These are phyloP conservation scores for Pelodytes ibericus DNA, from an alignment of 2,797 vertebrate genomes.

Conservation along the genomic window DNA sequence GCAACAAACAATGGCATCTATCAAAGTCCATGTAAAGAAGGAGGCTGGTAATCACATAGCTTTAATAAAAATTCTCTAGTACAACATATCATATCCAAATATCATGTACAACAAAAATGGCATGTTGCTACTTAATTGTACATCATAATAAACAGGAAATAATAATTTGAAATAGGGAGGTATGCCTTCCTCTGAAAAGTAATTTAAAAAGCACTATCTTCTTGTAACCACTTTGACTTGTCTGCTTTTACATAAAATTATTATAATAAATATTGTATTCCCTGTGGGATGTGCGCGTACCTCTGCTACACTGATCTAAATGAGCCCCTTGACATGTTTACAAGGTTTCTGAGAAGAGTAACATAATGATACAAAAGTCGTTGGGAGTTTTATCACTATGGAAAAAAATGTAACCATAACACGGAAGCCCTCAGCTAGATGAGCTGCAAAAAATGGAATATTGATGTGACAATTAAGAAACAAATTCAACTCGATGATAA, in stretches of 20 bases:
- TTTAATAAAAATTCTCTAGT: background rate
- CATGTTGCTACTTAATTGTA: background rate
- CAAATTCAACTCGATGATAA: constrained; percentile 1
- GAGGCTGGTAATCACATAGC: background rate
- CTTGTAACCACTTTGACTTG: background rate
- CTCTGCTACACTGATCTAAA: constrained; percentile 3
- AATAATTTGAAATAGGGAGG: constrained; percentile 1
- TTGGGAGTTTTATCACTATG: constrained; percentile 2
- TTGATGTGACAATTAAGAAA: constrained; percentile 38
- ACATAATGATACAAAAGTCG: constrained; percentile 2
- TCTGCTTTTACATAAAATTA: constrained; percentile 14
- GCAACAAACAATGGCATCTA: constrained; percentile 17
- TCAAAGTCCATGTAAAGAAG: background rate
- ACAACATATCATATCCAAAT: background rate
- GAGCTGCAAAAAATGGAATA: constrained; percentile 27
- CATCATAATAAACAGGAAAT: constrained; percentile 5
- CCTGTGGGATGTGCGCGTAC: background rate
- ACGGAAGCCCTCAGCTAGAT: constrained; percentile 7
- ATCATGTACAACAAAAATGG: background rate
- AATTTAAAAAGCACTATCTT: constrained; percentile 10
- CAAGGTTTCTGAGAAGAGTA: constrained; percentile 11
- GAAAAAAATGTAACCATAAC: background rate
- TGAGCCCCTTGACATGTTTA: background rate
- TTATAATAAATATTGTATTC: constrained; percentile 6
- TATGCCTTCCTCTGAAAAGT: constrained; percentile 2